Evolutionary conservation across 2,113 vertebrate genomes (phyloP), one percentile per base, ranked within the genome.

Genomic region (Trematomus loennbergii): DNA sequence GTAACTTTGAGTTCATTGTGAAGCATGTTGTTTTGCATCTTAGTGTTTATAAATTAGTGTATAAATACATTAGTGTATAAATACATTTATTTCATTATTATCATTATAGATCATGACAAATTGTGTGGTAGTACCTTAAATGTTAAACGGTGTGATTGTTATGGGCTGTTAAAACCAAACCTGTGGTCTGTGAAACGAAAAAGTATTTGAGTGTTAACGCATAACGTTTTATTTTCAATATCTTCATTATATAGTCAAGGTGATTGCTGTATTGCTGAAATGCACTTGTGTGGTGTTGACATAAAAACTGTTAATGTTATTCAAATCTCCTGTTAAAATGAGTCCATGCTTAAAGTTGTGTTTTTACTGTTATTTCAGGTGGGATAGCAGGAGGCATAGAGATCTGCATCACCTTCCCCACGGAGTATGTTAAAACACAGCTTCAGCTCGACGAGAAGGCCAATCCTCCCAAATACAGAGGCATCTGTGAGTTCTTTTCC

Each of bases 391-490:
- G 97, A 75, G 97, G 98, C 59, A 99, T 99, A 0, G 98, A 99
- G 88, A 98, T 99, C 93, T 99, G 98, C 93, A 98, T 99, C 92
- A 99, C 98, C 10, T 99, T 98, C 92, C 98, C 98, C 3, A 99
- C 98, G 0, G 98, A 99, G 82, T 99, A 99, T 12, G 97, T 99
- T 59, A 99, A 99, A 92, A 99, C 98, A 0, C 98, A 99, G 91
- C 94, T 98, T 65, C 98, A 99, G 92, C 93, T 99, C 13, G 98
- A 98, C 0, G 97, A 99, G 90, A 98, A 96, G 80, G 96, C 97
- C 0, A 95, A 97, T 84, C 97, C 97, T 0, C 97, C 97, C 5
- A 96, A 97, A 66, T 98, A 97, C 92, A 96, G 90, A 85, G 97
- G 98, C 90, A 96, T 97, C 0, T 90, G 97, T 97, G 89, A 86